Conservation (phyloP, 2,888 invertebrate species). For the Troides aeacus region DNA sequence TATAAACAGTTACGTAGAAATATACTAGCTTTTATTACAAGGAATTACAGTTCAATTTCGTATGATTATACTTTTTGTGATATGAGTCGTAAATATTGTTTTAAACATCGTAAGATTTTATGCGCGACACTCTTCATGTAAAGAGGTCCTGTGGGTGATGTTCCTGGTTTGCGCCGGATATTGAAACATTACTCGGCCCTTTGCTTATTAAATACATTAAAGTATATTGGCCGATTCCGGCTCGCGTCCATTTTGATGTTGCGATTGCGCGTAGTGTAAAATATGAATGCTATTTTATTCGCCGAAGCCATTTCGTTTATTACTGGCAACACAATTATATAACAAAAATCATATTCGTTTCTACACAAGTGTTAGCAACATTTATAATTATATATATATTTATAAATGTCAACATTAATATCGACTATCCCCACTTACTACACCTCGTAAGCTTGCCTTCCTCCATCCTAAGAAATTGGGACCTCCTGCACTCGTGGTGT, state of each 20-base stretch:
- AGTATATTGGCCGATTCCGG: constrained; percentile 36
- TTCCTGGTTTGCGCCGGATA: constrained; percentile 71
- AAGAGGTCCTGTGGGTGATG: constrained; percentile 71
- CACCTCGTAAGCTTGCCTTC: too few relatives aligned
- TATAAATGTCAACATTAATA: too few relatives aligned
- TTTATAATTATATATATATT: too few relatives aligned
- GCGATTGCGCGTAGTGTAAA: constrained; percentile 22
- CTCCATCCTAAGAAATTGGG: too few relatives aligned
- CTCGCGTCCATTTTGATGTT: constrained; percentile 42
- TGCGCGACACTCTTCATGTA: constrained; percentile 71
- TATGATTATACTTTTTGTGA: not conserved
- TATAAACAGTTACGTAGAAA: constrained; percentile 12
- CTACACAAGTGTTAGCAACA: too few relatives aligned
- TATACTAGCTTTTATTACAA: constrained; percentile 28
- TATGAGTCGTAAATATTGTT: constrained; percentile 39
- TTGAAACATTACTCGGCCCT: constrained; percentile 65
- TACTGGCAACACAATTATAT: too few relatives aligned
- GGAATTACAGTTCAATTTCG: constrained; percentile 37
- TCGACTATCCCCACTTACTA: too few relatives aligned
- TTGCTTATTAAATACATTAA: constrained; percentile 55
- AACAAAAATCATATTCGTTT: too few relatives aligned
- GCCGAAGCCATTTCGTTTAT: too few relatives aligned
- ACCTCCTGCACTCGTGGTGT: too few relatives aligned
- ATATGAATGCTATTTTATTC: constrained; percentile 13
- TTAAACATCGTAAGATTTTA: constrained; percentile 75